Evolutionary conservation across 2,888 invertebrate genomes (phyloP), one percentile per base, ranked within the genome.

Genomic region (Drosophila acutilabella): DNA sequence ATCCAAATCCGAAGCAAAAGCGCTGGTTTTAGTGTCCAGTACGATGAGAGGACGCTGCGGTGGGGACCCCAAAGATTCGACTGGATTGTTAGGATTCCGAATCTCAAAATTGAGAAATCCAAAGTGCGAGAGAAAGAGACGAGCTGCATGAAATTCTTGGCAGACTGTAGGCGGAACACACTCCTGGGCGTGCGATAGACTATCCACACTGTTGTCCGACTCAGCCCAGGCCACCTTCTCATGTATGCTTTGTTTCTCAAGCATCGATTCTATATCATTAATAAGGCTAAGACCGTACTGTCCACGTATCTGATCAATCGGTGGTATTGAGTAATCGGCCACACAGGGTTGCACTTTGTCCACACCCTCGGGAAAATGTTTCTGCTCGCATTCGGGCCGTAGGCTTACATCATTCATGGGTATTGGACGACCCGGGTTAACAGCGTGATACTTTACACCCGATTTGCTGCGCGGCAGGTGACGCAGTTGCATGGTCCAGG

Each of bases 61-160:
- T 2, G 91, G 86, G 4, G 90, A 66, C 3, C 89, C 81, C 36
- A 91, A 73, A 14, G 88, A 77, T 53, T 91, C 91, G 0, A 85
- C 77, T 0, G 91, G 90, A 64, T 90, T 90, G 58, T 89, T 85
- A 2, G 92, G 92, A 65, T 90, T 94, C 40, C 94, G 92, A 4
- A 91, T 92, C 68, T 93, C 93, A 42, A 95, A 94, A 41, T 95
- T 95, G 16, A 99, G 93, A 88, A 98, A 96, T 0, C 99, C 99
- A 92, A 99, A 98, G 92, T 99, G 98, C 3, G 98, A 98, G 16
- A 99, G 93, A 91, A 99, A 98, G 26, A 99, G 93, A 53, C 99
- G 94, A 1, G 99, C 97, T 0, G 99, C 98, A 93, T 99, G 98
- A 91, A 98, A 99, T 91, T 98, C 98, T 61, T 97, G 96, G 80